Percentiles rank a stretch among this genome's conserved stretches.
phyloP scores from a whole-genome alignment of 2,888 invertebrate species.

The Ceraclea dissimilis region DNA sequence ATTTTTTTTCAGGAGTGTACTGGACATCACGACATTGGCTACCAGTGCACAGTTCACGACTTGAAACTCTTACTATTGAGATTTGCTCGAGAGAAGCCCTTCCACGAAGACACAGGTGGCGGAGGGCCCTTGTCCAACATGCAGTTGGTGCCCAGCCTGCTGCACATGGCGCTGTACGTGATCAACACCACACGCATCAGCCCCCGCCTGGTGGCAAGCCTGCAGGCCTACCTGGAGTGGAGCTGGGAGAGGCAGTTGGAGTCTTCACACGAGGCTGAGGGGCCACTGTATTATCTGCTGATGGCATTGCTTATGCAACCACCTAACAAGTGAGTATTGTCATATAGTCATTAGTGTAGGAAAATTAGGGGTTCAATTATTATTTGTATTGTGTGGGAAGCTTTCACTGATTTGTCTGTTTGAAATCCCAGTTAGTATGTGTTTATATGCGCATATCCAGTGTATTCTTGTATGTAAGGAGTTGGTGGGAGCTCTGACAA shows the following conservation, averaged over 20 bases:
- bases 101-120: conserved; percentile 96
- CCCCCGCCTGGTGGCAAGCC: conserved; percentile 68
- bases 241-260: conserved; percentile 62
- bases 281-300: conserved; percentile 81
- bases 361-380: too few relatives aligned
- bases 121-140: conserved; percentile 96
- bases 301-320: conserved; percentile 75
- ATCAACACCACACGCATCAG: conserved; percentile 78
- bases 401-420: background rate
- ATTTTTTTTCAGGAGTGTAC: conserved; percentile 60
- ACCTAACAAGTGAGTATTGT: conserved; percentile 42
- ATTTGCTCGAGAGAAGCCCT: conserved; percentile 90
- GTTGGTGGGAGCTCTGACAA: background rate
- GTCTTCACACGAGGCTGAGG: conserved; percentile 82
- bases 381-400: too few relatives aligned
- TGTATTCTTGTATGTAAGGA: too few relatives aligned
- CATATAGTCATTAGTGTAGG: background rate
- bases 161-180: conserved; percentile 91
- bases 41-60: conserved; percentile 82
- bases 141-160: conserved; percentile 90
- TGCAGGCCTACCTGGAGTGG: conserved; percentile 65
- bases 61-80: conserved; percentile 80
- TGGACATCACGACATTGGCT: conserved; percentile 69
- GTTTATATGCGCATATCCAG: too few relatives aligned
- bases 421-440: too few relatives aligned